Conservation (phyloP, 1,140 invertebrate genomes). For the Trichogramma pretiosum region DNA sequence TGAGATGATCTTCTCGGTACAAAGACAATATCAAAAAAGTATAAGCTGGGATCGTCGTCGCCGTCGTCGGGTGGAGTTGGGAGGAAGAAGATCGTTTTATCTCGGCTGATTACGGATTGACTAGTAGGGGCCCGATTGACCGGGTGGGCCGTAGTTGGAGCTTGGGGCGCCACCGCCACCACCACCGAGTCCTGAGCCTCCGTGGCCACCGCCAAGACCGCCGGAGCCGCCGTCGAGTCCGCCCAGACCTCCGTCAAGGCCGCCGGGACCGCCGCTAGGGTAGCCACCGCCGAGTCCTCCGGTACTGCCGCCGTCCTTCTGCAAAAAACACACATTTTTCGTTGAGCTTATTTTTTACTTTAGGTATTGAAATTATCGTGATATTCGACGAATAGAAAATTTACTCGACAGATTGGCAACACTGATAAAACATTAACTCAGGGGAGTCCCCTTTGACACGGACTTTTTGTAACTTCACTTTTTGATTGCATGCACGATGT, state of each 20-base stretch:
- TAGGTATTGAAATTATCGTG: too few relatives aligned
- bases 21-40: too few relatives aligned
- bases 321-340: too few relatives aligned
- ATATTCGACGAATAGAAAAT: too few relatives aligned
- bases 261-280: conserved; percentile 40
- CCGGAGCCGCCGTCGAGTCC: conserved; percentile 31
- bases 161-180: conserved; percentile 42
- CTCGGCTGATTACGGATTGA: conserved; percentile 30
- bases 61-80: conserved; percentile 23
- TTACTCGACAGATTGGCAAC: too few relatives aligned
- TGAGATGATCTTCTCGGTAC: too few relatives aligned
- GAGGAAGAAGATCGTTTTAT: conserved; percentile 22
- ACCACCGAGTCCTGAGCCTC: conserved; percentile 32
- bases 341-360: neutral
- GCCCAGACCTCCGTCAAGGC: conserved; percentile 29
- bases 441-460: too few relatives aligned
- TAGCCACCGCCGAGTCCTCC: too few relatives aligned
- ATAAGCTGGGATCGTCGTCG: conserved; percentile 7
- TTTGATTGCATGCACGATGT: too few relatives aligned
- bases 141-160: conserved; percentile 56
- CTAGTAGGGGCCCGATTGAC: conserved; percentile 45
- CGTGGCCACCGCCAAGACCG: conserved; percentile 33
- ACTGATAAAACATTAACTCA: too few relatives aligned
- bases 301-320: conserved; percentile 41
- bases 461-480: too few relatives aligned